Conservation (phyloP, 2,888 invertebrate species). For the Mactromeris polynyma region DNA sequence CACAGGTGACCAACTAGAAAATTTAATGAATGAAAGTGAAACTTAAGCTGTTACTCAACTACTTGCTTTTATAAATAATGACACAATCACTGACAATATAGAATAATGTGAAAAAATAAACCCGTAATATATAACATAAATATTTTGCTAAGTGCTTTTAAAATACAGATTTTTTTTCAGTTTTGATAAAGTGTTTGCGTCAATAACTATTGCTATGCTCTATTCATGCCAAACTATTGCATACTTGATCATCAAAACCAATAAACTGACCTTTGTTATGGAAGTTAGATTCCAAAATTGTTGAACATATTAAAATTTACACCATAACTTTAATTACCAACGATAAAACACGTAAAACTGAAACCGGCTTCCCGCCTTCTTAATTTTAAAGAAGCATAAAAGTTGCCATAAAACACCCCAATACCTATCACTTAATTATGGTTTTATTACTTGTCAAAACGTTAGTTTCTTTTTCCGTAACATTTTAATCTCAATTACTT, state of each 20-base stretch:
- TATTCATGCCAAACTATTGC: background rate
- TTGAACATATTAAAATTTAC: background rate
- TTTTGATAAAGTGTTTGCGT: background rate
- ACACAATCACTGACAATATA: background rate
- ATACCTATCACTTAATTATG: background rate
- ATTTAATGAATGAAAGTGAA: background rate
- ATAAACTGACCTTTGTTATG: background rate
- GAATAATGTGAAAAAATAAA: background rate
- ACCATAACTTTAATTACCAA: background rate
- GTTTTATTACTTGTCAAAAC: background rate
- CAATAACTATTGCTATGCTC: background rate
- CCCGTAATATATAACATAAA: background rate
- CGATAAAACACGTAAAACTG: background rate
- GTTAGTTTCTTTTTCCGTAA: background rate
- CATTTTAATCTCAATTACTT: background rate
- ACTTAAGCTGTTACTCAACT: background rate
- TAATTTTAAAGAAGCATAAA: background rate
- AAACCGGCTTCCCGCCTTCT: background rate
- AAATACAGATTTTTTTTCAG: background rate
- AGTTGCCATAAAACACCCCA: background rate
- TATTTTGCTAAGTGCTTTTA: background rate
- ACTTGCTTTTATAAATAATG: background rate
- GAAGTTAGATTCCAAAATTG: background rate
- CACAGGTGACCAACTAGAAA: background rate
- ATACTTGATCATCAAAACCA: background rate